Evolutionary conservation across 2,797 vertebrate species (phyloP).

Genomic region (Enteromius anoplus): DNA sequence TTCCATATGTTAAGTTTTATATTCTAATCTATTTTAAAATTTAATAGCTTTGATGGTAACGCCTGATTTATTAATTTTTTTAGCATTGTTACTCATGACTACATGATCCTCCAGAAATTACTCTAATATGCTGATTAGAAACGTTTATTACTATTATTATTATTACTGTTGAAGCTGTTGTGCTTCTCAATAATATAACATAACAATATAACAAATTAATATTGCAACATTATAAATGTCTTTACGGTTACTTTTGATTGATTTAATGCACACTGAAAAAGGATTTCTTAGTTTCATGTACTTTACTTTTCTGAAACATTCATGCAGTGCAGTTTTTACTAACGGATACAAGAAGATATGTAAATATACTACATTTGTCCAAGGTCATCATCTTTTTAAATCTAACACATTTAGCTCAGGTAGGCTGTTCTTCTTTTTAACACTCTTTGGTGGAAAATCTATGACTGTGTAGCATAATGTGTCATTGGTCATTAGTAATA

Average conservation of each 20-base stretch:
- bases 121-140: neutral
- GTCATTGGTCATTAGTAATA: conserved; percentile 27
- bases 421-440: neutral
- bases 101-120: neutral
- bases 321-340: neutral
- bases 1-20: neutral
- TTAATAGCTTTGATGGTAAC: neutral
- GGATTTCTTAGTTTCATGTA: neutral
- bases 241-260: neutral
- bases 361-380: neutral
- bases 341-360: neutral
- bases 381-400: neutral
- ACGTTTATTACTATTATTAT: neutral
- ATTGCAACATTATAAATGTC: neutral
- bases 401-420: neutral
- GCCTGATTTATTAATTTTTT: neutral
- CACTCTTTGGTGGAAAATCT: conserved; percentile 3
- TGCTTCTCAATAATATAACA: neutral
- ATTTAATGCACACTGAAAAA: neutral
- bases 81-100: neutral
- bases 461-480: neutral
- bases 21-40: neutral
- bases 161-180: neutral
- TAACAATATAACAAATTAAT: neutral
- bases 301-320: too few relatives aligned